A percentile compares a stretch with the other conserved stretches of the same genome.
These are phyloP conservation scores for Cosmia trapezina DNA, from an alignment of 2,888 invertebrate genomes.

Conservation along the genomic window DNA sequence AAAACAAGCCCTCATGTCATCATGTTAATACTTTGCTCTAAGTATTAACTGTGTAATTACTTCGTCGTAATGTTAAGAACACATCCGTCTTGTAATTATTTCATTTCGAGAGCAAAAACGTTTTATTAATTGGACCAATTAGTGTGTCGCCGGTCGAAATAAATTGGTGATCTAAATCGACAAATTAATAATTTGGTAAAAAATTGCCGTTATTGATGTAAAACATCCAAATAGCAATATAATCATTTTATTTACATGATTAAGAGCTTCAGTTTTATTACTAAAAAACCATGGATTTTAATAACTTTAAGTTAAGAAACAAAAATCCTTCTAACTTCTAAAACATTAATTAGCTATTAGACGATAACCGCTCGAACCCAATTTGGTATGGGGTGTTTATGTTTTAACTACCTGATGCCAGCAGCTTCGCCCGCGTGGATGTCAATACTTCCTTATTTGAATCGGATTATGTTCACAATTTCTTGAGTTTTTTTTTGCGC, in stretches of 20 bases:
- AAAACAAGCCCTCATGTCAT: constrained; percentile 17
- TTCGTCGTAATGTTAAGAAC: constrained; percentile 18
- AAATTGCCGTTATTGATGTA: neutral
- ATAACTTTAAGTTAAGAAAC: too few relatives aligned
- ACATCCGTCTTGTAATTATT: constrained; percentile 30
- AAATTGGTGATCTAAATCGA: neutral
- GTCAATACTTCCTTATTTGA: too few relatives aligned
- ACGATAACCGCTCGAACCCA: neutral
- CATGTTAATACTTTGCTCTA: constrained; percentile 10
- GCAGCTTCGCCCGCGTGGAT: too few relatives aligned
- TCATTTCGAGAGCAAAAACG: constrained; percentile 6
- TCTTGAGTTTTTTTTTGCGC: too few relatives aligned
- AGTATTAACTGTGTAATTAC: constrained; percentile 39
- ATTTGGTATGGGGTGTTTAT: neutral
- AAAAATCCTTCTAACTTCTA: neutral
- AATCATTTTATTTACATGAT: neutral
- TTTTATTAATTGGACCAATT: constrained; percentile 17
- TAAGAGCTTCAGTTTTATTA: too few relatives aligned
- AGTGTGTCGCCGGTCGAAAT: neutral
- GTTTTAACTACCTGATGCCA: too few relatives aligned
- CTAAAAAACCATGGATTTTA: too few relatives aligned
- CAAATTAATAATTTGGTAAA: neutral
- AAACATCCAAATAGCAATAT: neutral
- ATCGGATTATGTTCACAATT: too few relatives aligned
- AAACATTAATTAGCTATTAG: neutral